phyloP scores from a whole-genome alignment of 1,140 invertebrate genomes.

The Drosophila jambulina region DNA sequence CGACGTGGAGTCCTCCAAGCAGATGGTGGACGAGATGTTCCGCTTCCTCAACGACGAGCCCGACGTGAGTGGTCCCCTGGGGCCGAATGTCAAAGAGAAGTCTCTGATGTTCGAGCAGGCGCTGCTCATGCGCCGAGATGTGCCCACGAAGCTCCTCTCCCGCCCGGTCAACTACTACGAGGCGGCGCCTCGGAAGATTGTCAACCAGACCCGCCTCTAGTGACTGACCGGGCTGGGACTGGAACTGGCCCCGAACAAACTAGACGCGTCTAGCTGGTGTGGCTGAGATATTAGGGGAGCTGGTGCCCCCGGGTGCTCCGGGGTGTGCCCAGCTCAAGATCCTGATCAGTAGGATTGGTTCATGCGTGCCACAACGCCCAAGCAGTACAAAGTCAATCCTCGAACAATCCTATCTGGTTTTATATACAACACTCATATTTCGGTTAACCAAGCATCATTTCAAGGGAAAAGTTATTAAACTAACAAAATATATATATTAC shows the following conservation, averaged over 20 bases:
- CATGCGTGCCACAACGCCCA: neutral
- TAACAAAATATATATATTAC: neutral
- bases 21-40: constrained; percentile 85
- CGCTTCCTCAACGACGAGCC: constrained; percentile 87
- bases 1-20: constrained; percentile 87
- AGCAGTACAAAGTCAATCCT: constrained; percentile 13
- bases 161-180: constrained; percentile 84
- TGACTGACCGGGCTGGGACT: constrained; percentile 42
- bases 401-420: neutral
- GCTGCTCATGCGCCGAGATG: constrained; percentile 67
- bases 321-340: neutral
- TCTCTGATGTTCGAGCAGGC: constrained; percentile 80
- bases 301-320: neutral
- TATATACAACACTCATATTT: neutral
- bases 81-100: constrained; percentile 84
- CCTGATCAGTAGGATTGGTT: constrained; percentile 17
- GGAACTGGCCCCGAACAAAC: constrained; percentile 59
- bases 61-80: constrained; percentile 72
- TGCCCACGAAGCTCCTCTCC: constrained; percentile 82
- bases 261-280: constrained; percentile 22
- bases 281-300: constrained; percentile 28
- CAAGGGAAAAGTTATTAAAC: neutral
- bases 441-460: neutral
- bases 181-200: constrained; percentile 69
- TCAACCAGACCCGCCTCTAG: constrained; percentile 79